Evolutionary conservation across 2,797 vertebrate species (phyloP), one percentile per base, ranked within the genome.

Genomic region (Holocentrus rufus): DNA sequence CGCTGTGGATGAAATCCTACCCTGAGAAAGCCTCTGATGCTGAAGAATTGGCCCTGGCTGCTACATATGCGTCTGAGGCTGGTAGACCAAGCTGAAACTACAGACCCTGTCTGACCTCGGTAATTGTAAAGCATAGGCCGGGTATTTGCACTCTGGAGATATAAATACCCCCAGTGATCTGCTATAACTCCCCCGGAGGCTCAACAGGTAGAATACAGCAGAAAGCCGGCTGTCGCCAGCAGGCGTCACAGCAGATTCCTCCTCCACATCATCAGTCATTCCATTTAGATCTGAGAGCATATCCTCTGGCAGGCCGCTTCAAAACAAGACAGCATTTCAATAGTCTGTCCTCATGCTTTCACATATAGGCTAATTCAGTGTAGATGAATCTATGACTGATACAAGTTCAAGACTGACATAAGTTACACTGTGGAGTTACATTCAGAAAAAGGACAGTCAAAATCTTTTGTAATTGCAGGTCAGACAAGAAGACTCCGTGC

Each of bases 81-180:
- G 56, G 57, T 7, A 49, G 77, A 50, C 57, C 23, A 17, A 42
- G 46, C 65, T 88, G 67, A 80, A 74, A 76, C 80, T 64, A 63
- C 86, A 81, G 67, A 56, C 75, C 11, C 55, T 58, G 87, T 76
- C 68, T 85, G 88, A 88, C 86, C 83, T 81, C 79, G 20, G 77
- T 89, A 81, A 89, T 86, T 85, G 82, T 86, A 75, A 78, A 85
- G 76, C 69, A 79, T 68, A 86, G 74, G 64, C 69, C 47, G 77
- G 57, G 78, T 74, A 84, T 87, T 87, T 84, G 63, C 79, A 75
- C 82, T 67, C 56, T 3, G 50, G 68, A 62, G 81, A 74, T 91
- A 92, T 80, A 88, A 88, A 91, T 91, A 89, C 74, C 83, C 56
- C n/a, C 62, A 7, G 72, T 83, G 78, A 85, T 88, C 86, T 85